Evolutionary conservation across 1,140 invertebrate species (phyloP).

Genomic region (Caenorhabditis briggsae): DNA sequence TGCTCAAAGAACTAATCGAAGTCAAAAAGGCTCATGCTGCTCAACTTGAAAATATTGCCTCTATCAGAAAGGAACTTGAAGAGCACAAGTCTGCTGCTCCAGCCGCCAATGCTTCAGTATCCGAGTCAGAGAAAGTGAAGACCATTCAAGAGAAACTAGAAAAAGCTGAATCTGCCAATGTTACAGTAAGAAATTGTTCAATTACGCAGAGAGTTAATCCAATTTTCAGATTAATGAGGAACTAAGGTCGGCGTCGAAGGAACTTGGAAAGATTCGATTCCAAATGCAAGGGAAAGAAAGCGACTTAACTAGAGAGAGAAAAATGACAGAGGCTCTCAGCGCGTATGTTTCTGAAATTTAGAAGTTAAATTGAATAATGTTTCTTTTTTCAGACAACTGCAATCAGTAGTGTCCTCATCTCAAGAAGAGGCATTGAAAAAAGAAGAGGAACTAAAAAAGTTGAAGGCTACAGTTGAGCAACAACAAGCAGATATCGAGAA

Average conservation of each 20-base stretch:
- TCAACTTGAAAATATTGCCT: background rate
- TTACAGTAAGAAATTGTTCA: background rate
- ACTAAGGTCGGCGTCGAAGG: conserved; percentile 54
- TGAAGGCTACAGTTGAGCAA: conserved; percentile 34
- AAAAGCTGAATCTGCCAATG: conserved; percentile 44
- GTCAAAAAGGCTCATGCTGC: conserved; percentile 57
- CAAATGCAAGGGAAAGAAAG: conserved; percentile 56
- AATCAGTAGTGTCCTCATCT: conserved; percentile 47
- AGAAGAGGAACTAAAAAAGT: conserved; percentile 36
- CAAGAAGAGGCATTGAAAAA: conserved; percentile 44
- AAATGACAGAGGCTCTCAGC: conserved; percentile 56
- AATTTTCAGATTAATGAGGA: conserved; percentile 62
- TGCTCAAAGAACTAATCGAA: conserved; percentile 61
- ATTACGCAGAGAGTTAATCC: background rate
- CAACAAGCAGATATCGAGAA: conserved; percentile 37
- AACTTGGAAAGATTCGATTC: conserved; percentile 49
- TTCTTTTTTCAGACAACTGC: background rate
- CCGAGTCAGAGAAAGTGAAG: conserved; percentile 66
- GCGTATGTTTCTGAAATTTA: background rate
- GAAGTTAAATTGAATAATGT: background rate
- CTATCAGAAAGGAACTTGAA: conserved; percentile 65
- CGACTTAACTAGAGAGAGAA: conserved; percentile 58
- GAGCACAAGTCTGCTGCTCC: conserved; percentile 69
- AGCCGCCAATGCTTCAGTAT: conserved; percentile 47
- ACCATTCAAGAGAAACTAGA: conserved; percentile 65